Percentiles rank a stretch among this genome's conserved stretches.
phyloP scores from a whole-genome alignment of 2,797 vertebrate species.

The Alfaro cultratus region DNA sequence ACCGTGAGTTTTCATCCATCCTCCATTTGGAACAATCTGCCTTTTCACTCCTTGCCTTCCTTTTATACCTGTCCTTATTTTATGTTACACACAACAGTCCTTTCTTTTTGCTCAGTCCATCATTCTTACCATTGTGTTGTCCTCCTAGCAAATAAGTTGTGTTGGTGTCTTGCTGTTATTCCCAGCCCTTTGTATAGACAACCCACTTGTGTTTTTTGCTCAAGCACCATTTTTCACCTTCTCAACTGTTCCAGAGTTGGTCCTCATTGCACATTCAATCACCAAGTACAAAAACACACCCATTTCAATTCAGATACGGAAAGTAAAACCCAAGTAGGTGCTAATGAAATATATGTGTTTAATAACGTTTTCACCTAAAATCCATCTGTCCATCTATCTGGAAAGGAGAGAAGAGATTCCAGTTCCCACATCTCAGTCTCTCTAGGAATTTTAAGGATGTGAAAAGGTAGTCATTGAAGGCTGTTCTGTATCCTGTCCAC shows the following conservation, averaged over 20 bases:
- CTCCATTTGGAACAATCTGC: conserved; percentile 58
- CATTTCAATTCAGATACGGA: conserved; percentile 56
- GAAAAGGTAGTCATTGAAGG: neutral
- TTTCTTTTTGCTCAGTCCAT: conserved; percentile 45
- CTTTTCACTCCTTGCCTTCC: conserved; percentile 60
- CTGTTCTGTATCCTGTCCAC: neutral
- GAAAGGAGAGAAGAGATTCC: neutral
- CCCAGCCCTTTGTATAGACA: conserved; percentile 52
- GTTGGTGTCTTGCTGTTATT: conserved; percentile 65
- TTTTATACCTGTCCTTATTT: conserved; percentile 66
- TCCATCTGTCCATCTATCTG: neutral
- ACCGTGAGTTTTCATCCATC: conserved; percentile 41
- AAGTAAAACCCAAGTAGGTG: conserved; percentile 42
- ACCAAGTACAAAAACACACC: conserved; percentile 55
- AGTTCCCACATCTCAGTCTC: neutral
- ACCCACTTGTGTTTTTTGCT: conserved; percentile 69
- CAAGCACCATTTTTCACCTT: conserved; percentile 39
- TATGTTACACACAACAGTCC: conserved; percentile 58
- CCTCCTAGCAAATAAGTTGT: conserved; percentile 61
- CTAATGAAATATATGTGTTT: neutral
- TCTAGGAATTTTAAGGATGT: neutral
- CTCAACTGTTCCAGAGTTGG: conserved; percentile 42
- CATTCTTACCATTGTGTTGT: conserved; percentile 62
- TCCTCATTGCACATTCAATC: conserved; percentile 63
- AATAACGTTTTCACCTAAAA: neutral